Conservation (phyloP, 2,797 vertebrate species). For the Phaenicophaeus curvirostris region DNA sequence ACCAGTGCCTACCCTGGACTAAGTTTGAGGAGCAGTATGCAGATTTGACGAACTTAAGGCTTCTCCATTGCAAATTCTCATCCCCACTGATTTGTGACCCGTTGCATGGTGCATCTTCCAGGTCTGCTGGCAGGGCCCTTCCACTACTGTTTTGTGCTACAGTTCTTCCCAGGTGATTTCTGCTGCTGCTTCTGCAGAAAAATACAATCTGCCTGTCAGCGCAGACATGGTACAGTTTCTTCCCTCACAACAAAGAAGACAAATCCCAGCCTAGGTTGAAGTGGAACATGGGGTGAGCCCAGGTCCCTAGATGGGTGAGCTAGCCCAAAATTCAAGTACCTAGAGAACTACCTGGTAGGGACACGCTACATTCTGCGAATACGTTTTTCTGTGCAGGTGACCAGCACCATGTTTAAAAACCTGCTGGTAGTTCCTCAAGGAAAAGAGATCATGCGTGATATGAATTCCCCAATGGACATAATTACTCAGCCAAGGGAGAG, state of each 20-base stretch:
- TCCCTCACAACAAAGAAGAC: background rate
- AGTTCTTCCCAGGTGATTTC: background rate
- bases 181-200: background rate
- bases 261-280: background rate
- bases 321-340: background rate
- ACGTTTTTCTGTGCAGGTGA: background rate
- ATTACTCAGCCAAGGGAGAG: background rate
- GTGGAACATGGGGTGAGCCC: background rate
- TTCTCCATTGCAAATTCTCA: background rate
- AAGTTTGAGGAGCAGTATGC: background rate
- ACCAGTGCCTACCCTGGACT: background rate
- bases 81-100: background rate
- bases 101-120: background rate
- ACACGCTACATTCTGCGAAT: background rate
- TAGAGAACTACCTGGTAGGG: background rate
- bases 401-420: background rate
- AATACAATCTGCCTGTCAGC: background rate
- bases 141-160: background rate
- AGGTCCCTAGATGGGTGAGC: background rate
- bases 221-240: background rate
- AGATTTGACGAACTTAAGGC: background rate
- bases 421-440: background rate
- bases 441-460: background rate
- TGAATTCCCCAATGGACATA: background rate
- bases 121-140: background rate